phyloP scores from a whole-genome alignment of 2,888 invertebrate species.

The Rhagonycha lutea region DNA sequence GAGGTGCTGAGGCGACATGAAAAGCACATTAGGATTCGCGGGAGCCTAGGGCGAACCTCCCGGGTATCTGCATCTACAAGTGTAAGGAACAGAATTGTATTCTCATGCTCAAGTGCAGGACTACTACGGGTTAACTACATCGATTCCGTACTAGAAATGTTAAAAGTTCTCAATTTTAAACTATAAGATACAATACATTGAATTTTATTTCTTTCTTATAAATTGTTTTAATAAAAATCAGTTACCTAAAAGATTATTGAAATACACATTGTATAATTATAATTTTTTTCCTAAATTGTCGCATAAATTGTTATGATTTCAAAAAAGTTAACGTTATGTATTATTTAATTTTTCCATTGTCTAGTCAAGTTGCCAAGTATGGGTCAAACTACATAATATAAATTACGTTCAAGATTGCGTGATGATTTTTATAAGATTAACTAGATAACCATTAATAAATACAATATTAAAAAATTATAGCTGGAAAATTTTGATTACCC shows the following conservation, averaged over 20 bases:
- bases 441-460: neutral
- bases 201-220: neutral
- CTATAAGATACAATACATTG: neutral
- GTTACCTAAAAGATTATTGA: neutral
- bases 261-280: neutral
- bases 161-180: neutral
- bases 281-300: neutral
- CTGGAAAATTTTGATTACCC: neutral
- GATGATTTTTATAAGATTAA: neutral
- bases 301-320: neutral
- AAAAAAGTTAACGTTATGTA: neutral
- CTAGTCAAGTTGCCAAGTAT: neutral
- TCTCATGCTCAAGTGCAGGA: constrained; percentile 39
- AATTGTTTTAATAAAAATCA: neutral
- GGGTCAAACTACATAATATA: neutral
- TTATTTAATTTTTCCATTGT: neutral
- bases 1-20: constrained; percentile 55
- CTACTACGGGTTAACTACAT: constrained; percentile 22
- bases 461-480: neutral
- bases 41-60: constrained; percentile 44
- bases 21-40: constrained; percentile 55
- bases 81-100: constrained; percentile 48
- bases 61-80: constrained; percentile 48
- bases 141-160: constrained; percentile 8
- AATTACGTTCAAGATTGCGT: neutral